Evolutionary conservation across 2,113 vertebrate species (phyloP).

Genomic region (Probosciger aterrimus): DNA sequence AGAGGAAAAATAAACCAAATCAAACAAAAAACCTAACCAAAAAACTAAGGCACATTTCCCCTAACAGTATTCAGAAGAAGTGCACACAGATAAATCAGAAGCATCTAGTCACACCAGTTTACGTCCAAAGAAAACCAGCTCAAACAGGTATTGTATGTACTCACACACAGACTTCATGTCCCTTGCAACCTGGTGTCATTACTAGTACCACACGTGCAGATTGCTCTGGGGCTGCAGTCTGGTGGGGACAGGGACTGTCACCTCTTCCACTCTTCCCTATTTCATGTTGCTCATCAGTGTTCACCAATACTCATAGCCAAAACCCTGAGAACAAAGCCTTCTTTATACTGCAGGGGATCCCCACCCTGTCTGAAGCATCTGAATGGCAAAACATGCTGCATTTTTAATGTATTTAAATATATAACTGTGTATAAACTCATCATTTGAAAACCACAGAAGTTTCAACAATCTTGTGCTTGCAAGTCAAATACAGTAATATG

Average conservation of each 20-base stretch:
- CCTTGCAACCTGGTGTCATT: not conserved
- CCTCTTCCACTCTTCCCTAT: not conserved
- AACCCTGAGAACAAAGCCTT: not conserved
- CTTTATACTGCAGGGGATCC: not conserved
- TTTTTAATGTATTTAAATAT: not conserved
- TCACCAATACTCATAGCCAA: not conserved
- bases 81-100: not conserved
- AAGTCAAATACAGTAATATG: not conserved
- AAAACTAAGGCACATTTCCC: not conserved
- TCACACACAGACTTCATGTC: rapidly evolving
- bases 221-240: not conserved
- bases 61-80: not conserved
- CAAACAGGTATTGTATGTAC: not conserved
- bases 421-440: not conserved
- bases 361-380: not conserved
- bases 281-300: too few relatives aligned
- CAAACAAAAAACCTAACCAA: not conserved
- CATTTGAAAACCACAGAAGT: not conserved
- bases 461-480: not conserved
- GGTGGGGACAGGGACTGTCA: too few relatives aligned
- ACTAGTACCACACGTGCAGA: not conserved
- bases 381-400: not conserved
- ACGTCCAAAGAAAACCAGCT: not conserved
- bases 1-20: not conserved
- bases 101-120: not conserved